These are phyloP conservation scores for Bombus terrestris DNA, from an alignment of 1,140 invertebrate genomes.

Conservation along the genomic window DNA sequence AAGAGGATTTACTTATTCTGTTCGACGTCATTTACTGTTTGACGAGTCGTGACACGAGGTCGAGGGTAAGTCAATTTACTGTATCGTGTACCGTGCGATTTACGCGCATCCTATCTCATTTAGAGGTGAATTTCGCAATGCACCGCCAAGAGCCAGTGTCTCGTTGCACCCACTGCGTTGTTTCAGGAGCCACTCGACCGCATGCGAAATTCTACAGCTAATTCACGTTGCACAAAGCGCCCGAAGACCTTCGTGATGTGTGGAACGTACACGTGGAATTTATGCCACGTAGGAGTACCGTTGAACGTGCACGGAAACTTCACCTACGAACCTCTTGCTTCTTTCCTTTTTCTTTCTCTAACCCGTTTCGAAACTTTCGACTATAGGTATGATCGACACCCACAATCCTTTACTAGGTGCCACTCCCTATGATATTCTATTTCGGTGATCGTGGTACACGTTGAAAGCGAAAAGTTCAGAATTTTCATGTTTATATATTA, in stretches of 20 bases:
- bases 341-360: background rate
- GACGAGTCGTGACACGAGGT: background rate
- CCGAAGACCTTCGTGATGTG: background rate
- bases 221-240: background rate
- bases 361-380: background rate
- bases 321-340: background rate
- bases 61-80: background rate
- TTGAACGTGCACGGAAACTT: too few relatives aligned
- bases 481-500: too few relatives aligned
- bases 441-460: background rate
- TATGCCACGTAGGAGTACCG: background rate
- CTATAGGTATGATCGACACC: background rate
- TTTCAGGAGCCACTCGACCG: background rate
- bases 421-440: background rate
- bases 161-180: background rate
- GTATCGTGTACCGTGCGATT: background rate
- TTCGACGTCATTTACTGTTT: background rate
- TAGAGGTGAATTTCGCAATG: background rate
- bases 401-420: background rate
- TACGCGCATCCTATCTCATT: background rate
- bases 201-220: constrained; percentile 7
- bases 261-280: background rate
- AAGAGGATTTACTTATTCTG: background rate
- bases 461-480: background rate
- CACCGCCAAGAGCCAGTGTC: too few relatives aligned